A percentile compares a stretch with the other conserved stretches of the same genome.
Conservation (phyloP, 2,888 invertebrate species). For the Lycophotia porphyrea region DNA sequence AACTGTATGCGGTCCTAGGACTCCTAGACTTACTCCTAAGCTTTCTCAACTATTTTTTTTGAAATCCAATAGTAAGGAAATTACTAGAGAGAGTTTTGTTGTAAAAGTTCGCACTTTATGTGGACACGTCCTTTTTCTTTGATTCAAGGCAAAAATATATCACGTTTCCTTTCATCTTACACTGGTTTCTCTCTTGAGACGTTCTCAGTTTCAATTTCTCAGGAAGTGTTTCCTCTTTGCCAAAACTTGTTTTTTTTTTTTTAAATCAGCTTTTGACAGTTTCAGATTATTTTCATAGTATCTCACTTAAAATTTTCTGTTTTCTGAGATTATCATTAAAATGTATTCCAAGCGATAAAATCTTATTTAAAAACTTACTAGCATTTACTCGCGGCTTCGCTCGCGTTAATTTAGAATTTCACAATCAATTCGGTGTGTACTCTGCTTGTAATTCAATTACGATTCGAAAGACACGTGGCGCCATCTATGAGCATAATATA, state of each 20-base stretch:
- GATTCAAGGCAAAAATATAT: not conserved
- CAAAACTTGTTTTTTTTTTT: conserved; percentile 3
- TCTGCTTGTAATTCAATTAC: no score
- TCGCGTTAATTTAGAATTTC: no score
- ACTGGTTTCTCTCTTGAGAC: not conserved
- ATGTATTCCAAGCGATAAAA: conserved; percentile 23
- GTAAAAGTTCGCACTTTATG: not conserved
- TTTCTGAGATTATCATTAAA: conserved; percentile 8
- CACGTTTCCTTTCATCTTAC: not conserved
- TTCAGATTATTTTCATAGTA: conserved; percentile 10
- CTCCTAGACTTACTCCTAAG: no score
- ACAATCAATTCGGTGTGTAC: no score
- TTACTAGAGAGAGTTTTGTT: not conserved
- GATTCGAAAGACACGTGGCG: no score
- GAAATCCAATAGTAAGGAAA: not conserved
- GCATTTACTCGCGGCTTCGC: no score
- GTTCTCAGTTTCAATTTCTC: not conserved
- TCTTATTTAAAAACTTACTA: no score
- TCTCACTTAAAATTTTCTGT: not conserved
- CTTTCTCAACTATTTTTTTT: not conserved
- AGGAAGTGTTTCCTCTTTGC: not conserved
- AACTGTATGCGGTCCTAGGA: not conserved
- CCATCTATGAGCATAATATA: no score
- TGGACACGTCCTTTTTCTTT: not conserved
- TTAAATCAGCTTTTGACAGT: not conserved